phyloP scores from a whole-genome alignment of 2,797 vertebrate genomes.

The Eremophila alpestris region DNA sequence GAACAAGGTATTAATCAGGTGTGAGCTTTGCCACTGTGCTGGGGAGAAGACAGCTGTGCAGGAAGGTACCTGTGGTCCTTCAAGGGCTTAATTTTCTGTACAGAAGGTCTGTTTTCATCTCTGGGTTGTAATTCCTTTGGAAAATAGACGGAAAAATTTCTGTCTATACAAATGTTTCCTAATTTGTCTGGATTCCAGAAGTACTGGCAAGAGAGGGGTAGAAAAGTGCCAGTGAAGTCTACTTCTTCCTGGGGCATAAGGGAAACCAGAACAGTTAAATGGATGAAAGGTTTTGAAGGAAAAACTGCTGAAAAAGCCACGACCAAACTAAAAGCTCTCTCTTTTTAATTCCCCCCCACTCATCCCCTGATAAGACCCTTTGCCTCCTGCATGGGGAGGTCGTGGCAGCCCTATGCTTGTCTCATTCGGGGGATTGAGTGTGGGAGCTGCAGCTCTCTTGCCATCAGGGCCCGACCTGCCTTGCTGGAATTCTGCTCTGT shows the following conservation, averaged over 20 bases:
- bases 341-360: not conserved
- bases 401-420: not conserved
- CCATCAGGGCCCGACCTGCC: not conserved
- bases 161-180: not conserved
- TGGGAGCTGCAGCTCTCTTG: not conserved
- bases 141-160: not conserved
- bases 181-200: not conserved
- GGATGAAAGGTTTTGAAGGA: not conserved
- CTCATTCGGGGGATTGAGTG: fast-evolving
- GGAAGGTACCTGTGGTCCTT: not conserved
- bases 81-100: not conserved
- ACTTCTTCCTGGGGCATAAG: not conserved
- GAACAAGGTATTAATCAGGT: not conserved
- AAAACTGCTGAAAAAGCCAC: not conserved
- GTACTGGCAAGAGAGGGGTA: not conserved
- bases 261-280: not conserved
- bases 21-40: not conserved
- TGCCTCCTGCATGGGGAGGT: not conserved
- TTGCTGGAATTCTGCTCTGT: not conserved
- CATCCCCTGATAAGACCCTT: not conserved
- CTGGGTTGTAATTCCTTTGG: not conserved
- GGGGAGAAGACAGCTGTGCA: not conserved
- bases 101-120: not conserved
- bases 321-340: not conserved
- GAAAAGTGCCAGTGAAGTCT: not conserved